Evolutionary conservation across 2,888 invertebrate genomes (phyloP).

Genomic region (Pristionchus arcanus): DNA sequence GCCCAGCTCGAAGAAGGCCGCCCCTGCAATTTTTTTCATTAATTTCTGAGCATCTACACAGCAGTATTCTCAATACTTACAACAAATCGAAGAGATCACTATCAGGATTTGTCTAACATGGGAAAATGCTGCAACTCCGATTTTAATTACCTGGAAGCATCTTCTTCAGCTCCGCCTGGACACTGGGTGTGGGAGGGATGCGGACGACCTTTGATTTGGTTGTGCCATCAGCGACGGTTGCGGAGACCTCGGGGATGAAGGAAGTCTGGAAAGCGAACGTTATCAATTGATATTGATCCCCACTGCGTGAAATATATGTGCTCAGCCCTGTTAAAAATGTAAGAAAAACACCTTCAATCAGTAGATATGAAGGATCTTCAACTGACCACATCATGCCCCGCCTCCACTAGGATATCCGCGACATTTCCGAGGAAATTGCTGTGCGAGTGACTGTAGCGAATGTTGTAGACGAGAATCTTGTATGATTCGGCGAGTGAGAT

Average conservation of each 20-base stretch:
- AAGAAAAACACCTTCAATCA: not conserved
- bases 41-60: too few species aligned
- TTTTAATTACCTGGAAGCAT: slow-evolving; percentile 18
- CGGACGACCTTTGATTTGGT: slow-evolving; percentile 15
- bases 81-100: too few species aligned
- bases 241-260: slow-evolving; percentile 40
- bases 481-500: slow-evolving; percentile 14
- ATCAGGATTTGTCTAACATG: too few species aligned
- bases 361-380: not conserved
- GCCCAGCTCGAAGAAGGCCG: slow-evolving; percentile 28
- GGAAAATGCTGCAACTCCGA: too few species aligned
- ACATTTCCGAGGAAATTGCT: slow-evolving; percentile 61
- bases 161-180: not conserved
- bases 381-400: slow-evolving; percentile 64
- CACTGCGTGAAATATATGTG: too few species aligned
- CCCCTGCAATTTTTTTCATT: not conserved
- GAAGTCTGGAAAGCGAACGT: not conserved
- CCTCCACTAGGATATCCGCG: slow-evolving; percentile 61
- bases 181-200: not conserved
- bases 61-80: too few species aligned
- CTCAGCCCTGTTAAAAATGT: too few species aligned
- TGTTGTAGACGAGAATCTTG: slow-evolving; percentile 61
- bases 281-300: too few species aligned
- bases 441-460: slow-evolving; percentile 61
- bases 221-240: not conserved